These are phyloP conservation scores for Tribolium castaneum DNA, from an alignment of 1,140 invertebrate genomes.

Conservation along the genomic window DNA sequence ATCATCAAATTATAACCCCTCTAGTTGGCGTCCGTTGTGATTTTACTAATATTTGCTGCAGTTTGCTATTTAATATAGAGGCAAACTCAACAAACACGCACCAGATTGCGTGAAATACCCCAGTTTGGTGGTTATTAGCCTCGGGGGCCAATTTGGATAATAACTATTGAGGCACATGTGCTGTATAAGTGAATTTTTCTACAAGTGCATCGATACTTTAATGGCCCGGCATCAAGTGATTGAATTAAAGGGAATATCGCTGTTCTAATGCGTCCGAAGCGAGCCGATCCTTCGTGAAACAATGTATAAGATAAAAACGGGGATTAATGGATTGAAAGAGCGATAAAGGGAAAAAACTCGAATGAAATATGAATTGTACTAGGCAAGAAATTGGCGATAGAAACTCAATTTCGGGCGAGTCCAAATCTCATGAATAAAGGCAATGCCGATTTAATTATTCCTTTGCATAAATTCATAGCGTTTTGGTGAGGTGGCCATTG, in stretches of 20 bases:
- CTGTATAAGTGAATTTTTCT: not conserved
- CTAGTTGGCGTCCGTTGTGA: not conserved
- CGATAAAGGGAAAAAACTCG: not conserved
- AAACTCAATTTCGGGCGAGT: not conserved
- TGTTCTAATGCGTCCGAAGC: not conserved
- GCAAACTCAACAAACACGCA: not conserved
- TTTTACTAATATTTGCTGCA: not conserved
- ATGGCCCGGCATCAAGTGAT: not conserved
- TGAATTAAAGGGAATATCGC: constrained; percentile 21
- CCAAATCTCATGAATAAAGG: constrained; percentile 16
- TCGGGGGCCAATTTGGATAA: constrained; percentile 7
- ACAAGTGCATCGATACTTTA: not conserved
- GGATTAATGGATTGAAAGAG: constrained; percentile 21
- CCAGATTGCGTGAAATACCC: constrained; percentile 2
- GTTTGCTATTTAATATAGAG: constrained; percentile 1
- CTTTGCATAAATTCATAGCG: constrained; percentile 38
- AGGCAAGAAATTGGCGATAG: not conserved
- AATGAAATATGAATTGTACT: not conserved
- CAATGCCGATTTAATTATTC: constrained; percentile 39
- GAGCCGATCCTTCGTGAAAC: not conserved
- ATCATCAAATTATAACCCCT: not conserved
- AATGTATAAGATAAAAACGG: constrained; percentile 28
- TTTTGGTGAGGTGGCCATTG: constrained; percentile 18
- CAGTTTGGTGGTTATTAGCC: constrained; percentile 1
- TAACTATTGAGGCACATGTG: not conserved